phyloP scores from a whole-genome alignment of 1,140 invertebrate species.

The Papilio machaon region DNA sequence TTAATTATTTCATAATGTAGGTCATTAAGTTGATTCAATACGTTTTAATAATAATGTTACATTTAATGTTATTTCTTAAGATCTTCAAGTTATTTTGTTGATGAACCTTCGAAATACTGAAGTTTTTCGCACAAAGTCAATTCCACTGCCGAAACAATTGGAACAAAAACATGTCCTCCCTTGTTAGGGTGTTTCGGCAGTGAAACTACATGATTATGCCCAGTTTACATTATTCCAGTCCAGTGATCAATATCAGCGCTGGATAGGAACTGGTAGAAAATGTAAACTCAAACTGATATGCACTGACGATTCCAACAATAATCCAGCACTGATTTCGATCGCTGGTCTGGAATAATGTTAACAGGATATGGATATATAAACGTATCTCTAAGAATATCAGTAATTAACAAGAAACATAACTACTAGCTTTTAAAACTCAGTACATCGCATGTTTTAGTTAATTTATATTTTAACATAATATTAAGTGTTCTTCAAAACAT shows the following conservation, averaged over 20 bases:
- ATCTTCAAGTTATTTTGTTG: constrained; percentile 1
- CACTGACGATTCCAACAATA: too few species aligned
- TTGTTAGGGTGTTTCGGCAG: too few species aligned
- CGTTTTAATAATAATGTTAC: constrained; percentile 17
- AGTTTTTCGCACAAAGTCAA: not conserved
- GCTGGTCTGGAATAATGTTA: too few species aligned
- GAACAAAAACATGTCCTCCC: not conserved
- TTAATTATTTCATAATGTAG: not conserved
- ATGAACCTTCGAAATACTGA: not conserved
- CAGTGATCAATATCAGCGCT: too few species aligned
- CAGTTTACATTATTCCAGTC: too few species aligned
- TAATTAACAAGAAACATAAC: not conserved
- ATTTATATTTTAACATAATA: not conserved
- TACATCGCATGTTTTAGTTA: constrained; percentile 26
- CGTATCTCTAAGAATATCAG: not conserved
- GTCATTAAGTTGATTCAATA: not conserved
- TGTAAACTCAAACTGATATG: too few species aligned
- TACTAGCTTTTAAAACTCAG: constrained; percentile 30
- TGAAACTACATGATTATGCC: too few species aligned
- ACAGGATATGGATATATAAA: too few species aligned
- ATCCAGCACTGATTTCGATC: too few species aligned
- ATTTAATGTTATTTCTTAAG: constrained; percentile 7
- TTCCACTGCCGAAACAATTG: not conserved
- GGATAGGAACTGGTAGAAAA: too few species aligned
- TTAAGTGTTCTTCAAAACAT: not conserved